Evolutionary conservation across 2,888 invertebrate species (phyloP), one percentile per base, ranked within the genome.

Genomic region (Nipponacmea schrenckii): DNA sequence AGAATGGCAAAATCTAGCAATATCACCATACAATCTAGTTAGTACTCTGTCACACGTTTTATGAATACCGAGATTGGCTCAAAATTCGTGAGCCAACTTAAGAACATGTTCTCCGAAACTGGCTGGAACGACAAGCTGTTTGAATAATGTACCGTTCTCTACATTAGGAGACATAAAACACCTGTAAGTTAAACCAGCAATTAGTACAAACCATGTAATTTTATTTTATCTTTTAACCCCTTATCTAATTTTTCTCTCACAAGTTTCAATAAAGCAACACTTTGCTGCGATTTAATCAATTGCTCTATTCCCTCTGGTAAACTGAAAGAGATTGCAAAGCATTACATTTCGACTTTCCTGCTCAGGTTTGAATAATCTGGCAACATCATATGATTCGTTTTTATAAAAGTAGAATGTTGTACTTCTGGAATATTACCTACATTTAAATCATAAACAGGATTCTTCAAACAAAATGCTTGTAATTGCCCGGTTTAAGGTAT

Each of bases 1-100:
- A 1, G 77, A 77, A 14, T 27, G 39, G 67, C 78, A 78, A 63
- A 63, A 75, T 15, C 78, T 39, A n/a, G 44, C 64, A n/a, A 76
- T 26, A 45, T 67, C 67, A 15, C 24, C 24, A 45, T 45, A 68
- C 15, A 68, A 68, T 20, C 31, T 50, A 20, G n/a, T 46, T 14
- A 56, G 24, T 56, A 56, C 15, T 20, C 56, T n/a, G 24, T 56
- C 56, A 8, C 20, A 20, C 12, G 56, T 56, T 56, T 56, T 56
- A 14, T 12, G 10, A 56, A 15, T 56, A 5, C 56, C 56, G 8
- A 56, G n/a, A 56, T 56, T n/a, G 20, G 56, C 56, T 7, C 56
- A n/a, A 56, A n/a, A 56, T n/a, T 56, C n/a, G 56, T 56, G 56
- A n/a, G 56, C 56, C n/a, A 56, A 7, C 7, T 14, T 3, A 7